These are phyloP conservation scores for Parnassius orleans DNA, from an alignment of 2,888 invertebrate species.

Conservation along the genomic window DNA sequence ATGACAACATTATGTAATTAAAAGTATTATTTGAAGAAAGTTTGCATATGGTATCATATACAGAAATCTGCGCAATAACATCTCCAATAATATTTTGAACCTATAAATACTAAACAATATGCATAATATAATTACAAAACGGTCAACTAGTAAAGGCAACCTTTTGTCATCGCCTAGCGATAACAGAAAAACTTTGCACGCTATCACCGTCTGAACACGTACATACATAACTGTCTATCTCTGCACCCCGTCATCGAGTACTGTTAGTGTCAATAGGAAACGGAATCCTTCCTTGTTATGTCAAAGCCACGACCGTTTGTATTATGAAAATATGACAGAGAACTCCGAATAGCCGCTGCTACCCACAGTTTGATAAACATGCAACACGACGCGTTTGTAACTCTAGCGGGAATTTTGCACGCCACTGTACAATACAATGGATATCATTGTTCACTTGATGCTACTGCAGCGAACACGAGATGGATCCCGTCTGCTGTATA, in stretches of 20 bases:
- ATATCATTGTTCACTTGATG: constrained; percentile 23
- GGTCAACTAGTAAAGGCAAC: too few species aligned
- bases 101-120: neutral
- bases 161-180: neutral
- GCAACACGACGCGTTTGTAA: constrained; percentile 44
- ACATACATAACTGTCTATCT: constrained; percentile 4
- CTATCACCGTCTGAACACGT: constrained; percentile 1
- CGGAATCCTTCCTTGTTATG: constrained; percentile 53
- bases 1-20: too few species aligned
- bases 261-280: constrained; percentile 39
- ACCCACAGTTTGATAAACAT: constrained; percentile 57
- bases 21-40: too few species aligned
- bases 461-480: constrained; percentile 14
- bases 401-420: constrained; percentile 35
- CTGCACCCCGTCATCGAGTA: constrained; percentile 1
- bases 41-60: too few species aligned
- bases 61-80: too few species aligned
- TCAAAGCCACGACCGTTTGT: constrained; percentile 35
- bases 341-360: constrained; percentile 38
- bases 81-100: too few species aligned
- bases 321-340: constrained; percentile 67
- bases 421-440: constrained; percentile 13
- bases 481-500: constrained; percentile 9
- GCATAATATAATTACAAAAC: too few species aligned
- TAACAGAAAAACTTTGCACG: neutral